phyloP scores from a whole-genome alignment of 2,113 vertebrate species.

The Uropsilus gracilis region DNA sequence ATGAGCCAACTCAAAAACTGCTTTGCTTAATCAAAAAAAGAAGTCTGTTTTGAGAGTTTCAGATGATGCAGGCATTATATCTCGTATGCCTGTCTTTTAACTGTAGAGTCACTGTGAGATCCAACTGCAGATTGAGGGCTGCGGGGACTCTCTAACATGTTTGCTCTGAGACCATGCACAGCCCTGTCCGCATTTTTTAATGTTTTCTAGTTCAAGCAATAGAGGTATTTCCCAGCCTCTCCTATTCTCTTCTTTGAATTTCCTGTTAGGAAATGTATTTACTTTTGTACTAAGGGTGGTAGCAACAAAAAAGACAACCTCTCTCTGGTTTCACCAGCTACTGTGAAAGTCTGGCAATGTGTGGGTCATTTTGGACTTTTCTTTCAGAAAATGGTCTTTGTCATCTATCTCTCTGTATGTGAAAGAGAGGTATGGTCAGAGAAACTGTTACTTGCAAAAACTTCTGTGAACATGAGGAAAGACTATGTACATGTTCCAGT shows the following conservation, averaged over 20 bases:
- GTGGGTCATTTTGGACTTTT: background rate
- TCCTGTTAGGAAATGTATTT: background rate
- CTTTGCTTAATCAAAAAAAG: background rate
- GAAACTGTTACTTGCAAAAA: background rate
- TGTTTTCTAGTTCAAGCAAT: background rate
- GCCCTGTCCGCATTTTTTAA: background rate
- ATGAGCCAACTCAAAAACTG: background rate
- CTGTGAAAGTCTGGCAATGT: background rate
- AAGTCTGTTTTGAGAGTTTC: background rate
- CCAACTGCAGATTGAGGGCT: background rate
- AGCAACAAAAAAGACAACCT: background rate
- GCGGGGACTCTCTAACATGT: background rate
- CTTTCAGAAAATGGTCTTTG: background rate
- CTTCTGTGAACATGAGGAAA: background rate
- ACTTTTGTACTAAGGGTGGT: background rate
- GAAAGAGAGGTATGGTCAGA: background rate
- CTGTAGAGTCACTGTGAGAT: background rate
- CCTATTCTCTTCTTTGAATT: background rate
- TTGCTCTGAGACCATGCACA: background rate
- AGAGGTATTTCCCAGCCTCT: background rate
- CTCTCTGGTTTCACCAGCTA: background rate
- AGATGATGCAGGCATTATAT: background rate
- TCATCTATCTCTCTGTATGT: background rate
- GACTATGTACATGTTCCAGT: background rate
- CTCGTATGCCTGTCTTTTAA: rapidly evolving